Evolutionary conservation across 2,113 vertebrate species (phyloP).

Genomic region (Cynopterus brachyotis): DNA sequence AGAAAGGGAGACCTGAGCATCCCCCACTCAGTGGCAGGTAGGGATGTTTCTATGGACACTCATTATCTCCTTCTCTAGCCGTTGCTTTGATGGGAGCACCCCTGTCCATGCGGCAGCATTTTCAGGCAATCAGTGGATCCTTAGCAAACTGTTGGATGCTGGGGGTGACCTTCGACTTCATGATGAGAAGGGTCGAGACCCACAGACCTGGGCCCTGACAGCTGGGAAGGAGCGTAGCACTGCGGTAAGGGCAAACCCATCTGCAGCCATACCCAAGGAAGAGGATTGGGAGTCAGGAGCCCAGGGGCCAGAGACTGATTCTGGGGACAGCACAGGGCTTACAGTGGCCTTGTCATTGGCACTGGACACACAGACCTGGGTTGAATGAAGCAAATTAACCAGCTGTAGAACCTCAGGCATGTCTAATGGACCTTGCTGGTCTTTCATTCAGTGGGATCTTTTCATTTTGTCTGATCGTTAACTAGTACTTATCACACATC

Average conservation of each 20-base stretch:
- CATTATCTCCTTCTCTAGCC: constrained; percentile 77
- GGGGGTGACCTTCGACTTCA: constrained; percentile 91
- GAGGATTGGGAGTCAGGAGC: neutral
- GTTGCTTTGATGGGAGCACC: constrained; percentile 89
- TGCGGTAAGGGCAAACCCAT: constrained; percentile 72
- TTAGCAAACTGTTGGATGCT: constrained; percentile 87
- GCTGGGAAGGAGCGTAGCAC: constrained; percentile 83
- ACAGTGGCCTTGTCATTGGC: neutral
- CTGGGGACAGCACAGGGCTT: neutral
- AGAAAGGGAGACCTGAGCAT: neutral
- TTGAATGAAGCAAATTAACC: neutral
- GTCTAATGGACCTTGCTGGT: neutral
- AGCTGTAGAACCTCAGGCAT: neutral
- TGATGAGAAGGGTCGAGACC: constrained; percentile 83
- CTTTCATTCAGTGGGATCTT: neutral
- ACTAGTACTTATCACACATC: neutral
- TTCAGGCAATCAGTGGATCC: constrained; percentile 87
- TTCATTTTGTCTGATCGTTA: neutral
- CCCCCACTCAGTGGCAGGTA: neutral
- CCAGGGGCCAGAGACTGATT: too few relatives aligned
- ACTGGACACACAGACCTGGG: neutral
- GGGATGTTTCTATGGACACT: neutral
- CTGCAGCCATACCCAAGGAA: neutral
- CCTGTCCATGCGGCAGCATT: constrained; percentile 91
- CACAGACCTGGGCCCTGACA: constrained; percentile 86